Percentiles rank a stretch among this genome's conserved stretches.
These are phyloP conservation scores for Chymomyza procnemis DNA, from an alignment of 2,888 invertebrate genomes.

Conservation along the genomic window DNA sequence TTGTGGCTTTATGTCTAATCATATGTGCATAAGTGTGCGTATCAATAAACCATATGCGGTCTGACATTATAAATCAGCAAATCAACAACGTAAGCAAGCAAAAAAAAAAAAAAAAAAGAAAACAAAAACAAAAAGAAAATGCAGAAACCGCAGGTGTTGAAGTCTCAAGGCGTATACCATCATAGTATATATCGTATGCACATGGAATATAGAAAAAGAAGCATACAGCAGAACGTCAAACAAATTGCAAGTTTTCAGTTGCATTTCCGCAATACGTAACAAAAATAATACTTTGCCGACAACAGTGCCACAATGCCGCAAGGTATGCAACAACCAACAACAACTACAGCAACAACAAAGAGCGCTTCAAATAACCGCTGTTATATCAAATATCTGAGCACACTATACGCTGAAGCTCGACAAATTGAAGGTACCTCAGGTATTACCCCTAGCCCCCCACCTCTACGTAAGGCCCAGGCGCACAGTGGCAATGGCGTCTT, in stretches of 20 bases:
- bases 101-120: no score
- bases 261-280: conserved; percentile 68
- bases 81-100: conserved; percentile 1
- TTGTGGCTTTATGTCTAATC: neutral
- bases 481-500: neutral
- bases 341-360: neutral
- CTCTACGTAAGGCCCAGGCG: no score
- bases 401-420: conserved; percentile 45
- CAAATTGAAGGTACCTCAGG: conserved; percentile 58
- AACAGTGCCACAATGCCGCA: neutral
- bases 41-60: conserved; percentile 57
- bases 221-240: conserved; percentile 64
- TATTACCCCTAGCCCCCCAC: conserved; percentile 10
- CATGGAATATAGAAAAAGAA: conserved; percentile 31
- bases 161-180: conserved; percentile 39
- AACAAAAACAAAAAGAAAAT: no score
- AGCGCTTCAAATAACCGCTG: conserved; percentile 3
- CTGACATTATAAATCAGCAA: conserved; percentile 40
- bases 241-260: conserved; percentile 71
- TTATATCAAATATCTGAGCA: conserved; percentile 41
- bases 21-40: conserved; percentile 23
- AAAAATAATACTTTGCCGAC: conserved; percentile 60
- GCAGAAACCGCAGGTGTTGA: conserved; percentile 63
- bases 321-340: neutral
- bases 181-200: conserved; percentile 39